Evolutionary conservation across 1,140 invertebrate genomes (phyloP).

Genomic region (Brachionus koreanus): DNA sequence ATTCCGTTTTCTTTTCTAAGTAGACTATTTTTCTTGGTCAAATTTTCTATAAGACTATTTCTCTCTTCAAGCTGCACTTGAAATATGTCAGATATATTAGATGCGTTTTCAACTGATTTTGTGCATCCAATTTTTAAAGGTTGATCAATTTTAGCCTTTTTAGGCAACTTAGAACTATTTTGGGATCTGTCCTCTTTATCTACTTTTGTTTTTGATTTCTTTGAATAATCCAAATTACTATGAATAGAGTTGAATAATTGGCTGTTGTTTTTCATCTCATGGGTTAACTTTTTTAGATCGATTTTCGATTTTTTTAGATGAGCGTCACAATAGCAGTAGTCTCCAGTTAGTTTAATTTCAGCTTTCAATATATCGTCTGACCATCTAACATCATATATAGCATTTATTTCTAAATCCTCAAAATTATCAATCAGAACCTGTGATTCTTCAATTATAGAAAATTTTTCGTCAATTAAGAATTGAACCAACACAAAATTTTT

Average conservation of each 20-base stretch:
- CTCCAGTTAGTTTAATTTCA: not conserved
- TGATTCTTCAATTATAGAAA: not conserved
- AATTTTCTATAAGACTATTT: not conserved
- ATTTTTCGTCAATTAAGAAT: not conserved
- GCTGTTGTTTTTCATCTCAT: too few species aligned
- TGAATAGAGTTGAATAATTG: too few species aligned
- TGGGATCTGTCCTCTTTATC: not conserved
- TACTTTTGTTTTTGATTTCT: not conserved
- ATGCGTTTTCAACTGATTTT: not conserved
- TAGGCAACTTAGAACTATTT: not conserved
- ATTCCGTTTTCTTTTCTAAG: not conserved
- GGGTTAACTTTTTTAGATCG: too few species aligned
- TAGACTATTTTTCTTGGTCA: not conserved
- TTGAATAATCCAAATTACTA: too few species aligned
- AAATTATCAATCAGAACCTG: not conserved
- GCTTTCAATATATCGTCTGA: not conserved
- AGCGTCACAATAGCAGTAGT: not conserved
- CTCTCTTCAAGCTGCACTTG: not conserved
- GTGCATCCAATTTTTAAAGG: too few species aligned
- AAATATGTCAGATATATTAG: not conserved
- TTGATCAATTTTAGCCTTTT: too few species aligned
- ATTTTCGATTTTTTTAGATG: not conserved
- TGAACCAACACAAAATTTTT: not conserved
- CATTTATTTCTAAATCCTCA: not conserved
- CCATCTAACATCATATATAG: not conserved